Percentiles rank a stretch among this genome's conserved stretches.
phyloP scores from a whole-genome alignment of 2,797 vertebrate genomes.

The Anguilla anguilla region DNA sequence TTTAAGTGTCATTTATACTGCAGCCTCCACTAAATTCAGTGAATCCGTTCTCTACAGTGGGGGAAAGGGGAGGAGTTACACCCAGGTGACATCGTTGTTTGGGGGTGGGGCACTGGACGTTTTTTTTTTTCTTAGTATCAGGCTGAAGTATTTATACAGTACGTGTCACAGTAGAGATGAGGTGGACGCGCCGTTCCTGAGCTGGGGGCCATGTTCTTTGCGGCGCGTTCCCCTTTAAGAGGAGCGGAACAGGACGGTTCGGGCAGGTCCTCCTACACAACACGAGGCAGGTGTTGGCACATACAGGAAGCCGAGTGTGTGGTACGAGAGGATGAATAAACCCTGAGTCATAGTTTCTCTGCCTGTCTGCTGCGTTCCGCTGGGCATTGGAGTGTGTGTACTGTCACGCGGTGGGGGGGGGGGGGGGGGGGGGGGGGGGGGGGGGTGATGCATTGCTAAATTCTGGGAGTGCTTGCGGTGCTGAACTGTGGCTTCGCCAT shows the following conservation, averaged over 20 bases:
- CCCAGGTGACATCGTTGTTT: too few relatives aligned
- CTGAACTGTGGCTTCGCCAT: not conserved
- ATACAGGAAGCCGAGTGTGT: slow-evolving; percentile 14
- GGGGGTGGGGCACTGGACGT: too few relatives aligned
- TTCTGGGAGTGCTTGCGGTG: not conserved
- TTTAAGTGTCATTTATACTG: too few relatives aligned
- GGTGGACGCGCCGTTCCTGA: not conserved
- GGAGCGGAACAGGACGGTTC: not conserved
- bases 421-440: too few relatives aligned
- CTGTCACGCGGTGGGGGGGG: too few relatives aligned
- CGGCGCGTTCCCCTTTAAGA: not conserved
- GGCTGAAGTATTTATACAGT: too few relatives aligned
- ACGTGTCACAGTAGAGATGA: not conserved
- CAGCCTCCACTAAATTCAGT: too few relatives aligned
- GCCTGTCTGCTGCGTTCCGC: not conserved
- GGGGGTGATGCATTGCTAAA: not conserved
- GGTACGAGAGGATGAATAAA: slow-evolving; percentile 2
- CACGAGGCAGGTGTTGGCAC: not conserved
- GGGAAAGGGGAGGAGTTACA: too few relatives aligned
- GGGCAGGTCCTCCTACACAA: not conserved
- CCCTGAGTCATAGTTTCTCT: slow-evolving; percentile 18
- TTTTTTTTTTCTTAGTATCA: too few relatives aligned
- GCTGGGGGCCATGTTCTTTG: not conserved
- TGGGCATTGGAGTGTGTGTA: not conserved
- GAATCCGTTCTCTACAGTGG: too few relatives aligned